Base-by-base conservation (phyloP, 2,113 vertebrate genomes). In the Sceloporus tristichus region DNA sequence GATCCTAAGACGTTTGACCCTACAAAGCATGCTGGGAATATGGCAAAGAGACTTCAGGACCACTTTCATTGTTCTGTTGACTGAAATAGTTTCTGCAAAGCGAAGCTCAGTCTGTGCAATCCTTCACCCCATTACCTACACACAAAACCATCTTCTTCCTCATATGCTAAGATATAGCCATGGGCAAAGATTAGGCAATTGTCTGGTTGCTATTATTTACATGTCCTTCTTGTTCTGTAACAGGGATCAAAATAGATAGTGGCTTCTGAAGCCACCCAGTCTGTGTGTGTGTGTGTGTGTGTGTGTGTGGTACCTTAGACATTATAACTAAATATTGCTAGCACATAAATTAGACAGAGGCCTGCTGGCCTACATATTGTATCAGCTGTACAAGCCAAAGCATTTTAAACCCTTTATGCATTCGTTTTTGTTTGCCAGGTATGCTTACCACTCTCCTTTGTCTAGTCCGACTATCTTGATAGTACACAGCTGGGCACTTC, bases 401-500 rank as follows among this genome's bases (percentile, higher is more conserved):
- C 62, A 66, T 14, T 21, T 11, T 65, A 25, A 29, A 62, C 29
- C 34, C 54, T 59, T 76, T 66, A 13, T 76, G 14, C 53, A n/a
- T 78, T 53, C 66, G 1, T 70, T 70, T 27, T 70, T 70, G 56
- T 66, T 77, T 38, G 29, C 21, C 42, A 68, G 79, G 29, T 77
- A 27, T 2, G 18, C 27, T 82, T 29, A 13, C n/a, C 42, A 14
- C 5, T 34, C 54, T 75, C 11, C 86, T 82, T 82, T 87, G 70
- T 82, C 38, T 75, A n/a, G 9, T 62, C 29, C 25, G 7, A 27
- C 74, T 80, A 73, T 73, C 21, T 70, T 80, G 85, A 81, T 73
- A 73, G 53, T 8, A 53, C 85, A 56, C 86, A 87, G 86, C 86
- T 87, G 79, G 40, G 59, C 56, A 48, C 27, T 66, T 87, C 38